Evolutionary conservation across 2,797 vertebrate genomes (phyloP).

Genomic region (Mormyrops boulengeri): DNA sequence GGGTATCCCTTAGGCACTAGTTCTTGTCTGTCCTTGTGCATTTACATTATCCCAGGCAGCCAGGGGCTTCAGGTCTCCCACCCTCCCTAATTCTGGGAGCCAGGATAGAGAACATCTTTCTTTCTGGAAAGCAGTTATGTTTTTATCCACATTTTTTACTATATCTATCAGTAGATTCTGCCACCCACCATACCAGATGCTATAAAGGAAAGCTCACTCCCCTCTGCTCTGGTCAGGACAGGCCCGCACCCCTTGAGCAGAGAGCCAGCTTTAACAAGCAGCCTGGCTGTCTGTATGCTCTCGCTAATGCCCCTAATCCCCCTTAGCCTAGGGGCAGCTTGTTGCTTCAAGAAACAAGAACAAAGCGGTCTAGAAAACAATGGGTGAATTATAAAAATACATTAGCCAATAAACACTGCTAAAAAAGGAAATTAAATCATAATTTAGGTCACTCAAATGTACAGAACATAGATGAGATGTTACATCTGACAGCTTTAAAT

Average conservation of each 20-base stretch:
- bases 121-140: not conserved
- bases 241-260: not conserved
- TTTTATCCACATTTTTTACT: not conserved
- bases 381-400: not conserved
- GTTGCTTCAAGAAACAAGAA: constrained; percentile 12
- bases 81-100: not conserved
- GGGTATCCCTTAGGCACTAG: not conserved
- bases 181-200: not conserved
- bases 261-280: not conserved
- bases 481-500: not conserved
- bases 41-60: not conserved
- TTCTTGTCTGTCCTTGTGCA: not conserved
- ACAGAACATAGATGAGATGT: not conserved
- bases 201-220: not conserved
- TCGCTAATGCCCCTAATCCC: not conserved
- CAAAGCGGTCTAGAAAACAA: not conserved
- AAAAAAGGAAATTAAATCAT: constrained; percentile 1
- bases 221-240: not conserved
- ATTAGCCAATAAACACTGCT: not conserved
- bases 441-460: constrained; percentile 3
- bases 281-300: not conserved
- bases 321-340: not conserved
- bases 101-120: not conserved
- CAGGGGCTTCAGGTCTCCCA: not conserved
- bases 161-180: not conserved